Percentiles rank a stretch among this genome's conserved stretches.
These are phyloP conservation scores for Chiroxiphia lanceolata DNA, from an alignment of 2,797 vertebrate genomes.

Conservation along the genomic window DNA sequence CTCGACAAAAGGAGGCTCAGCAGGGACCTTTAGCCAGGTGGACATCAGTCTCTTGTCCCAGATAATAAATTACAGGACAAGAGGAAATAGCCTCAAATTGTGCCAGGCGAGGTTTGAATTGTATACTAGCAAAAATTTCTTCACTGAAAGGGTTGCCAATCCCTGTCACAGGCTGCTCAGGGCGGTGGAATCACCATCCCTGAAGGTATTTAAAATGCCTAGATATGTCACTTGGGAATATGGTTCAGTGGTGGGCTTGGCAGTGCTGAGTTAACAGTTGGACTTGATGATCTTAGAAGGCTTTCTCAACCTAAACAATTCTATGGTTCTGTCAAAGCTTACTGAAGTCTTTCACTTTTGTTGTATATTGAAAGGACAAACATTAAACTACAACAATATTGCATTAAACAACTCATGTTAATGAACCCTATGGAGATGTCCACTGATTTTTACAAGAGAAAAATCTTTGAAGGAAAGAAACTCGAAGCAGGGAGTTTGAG, in stretches of 20 bases:
- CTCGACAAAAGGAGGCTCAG: not conserved
- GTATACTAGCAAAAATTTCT: not conserved
- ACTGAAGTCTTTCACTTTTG: not conserved
- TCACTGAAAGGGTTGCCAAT: not conserved
- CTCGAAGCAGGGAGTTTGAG: not conserved
- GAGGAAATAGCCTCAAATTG: not conserved
- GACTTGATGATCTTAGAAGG: not conserved
- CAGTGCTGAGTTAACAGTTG: not conserved
- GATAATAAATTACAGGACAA: not conserved
- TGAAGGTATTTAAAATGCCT: not conserved
- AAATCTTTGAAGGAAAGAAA: not conserved
- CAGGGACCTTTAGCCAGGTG: not conserved
- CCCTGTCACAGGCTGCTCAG: not conserved
- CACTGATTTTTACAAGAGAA: not conserved
- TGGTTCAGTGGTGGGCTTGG: not conserved
- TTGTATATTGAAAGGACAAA: not conserved
- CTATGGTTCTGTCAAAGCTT: not conserved
- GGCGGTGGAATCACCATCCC: not conserved
- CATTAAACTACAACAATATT: not conserved
- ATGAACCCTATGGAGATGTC: not conserved
- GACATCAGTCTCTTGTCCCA: not conserved
- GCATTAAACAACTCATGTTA: not conserved
- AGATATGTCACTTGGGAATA: not conserved
- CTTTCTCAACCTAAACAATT: not conserved
- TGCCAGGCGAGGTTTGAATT: not conserved